Evolutionary conservation across 2,888 invertebrate genomes (phyloP).

Genomic region (Amphipyra tragopoginis): DNA sequence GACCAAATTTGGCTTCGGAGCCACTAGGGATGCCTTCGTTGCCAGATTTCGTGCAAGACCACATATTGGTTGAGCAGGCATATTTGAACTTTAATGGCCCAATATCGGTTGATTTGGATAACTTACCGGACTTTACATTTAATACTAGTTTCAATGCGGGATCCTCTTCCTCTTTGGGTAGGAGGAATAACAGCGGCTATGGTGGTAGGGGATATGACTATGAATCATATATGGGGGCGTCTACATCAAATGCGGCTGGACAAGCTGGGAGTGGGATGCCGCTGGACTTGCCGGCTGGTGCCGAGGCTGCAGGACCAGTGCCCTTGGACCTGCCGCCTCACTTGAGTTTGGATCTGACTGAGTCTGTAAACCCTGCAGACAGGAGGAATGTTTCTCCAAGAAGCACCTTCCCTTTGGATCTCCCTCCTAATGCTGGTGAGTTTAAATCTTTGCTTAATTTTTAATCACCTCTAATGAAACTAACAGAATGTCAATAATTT

Average conservation of each 20-base stretch:
- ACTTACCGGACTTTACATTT: constrained; percentile 92
- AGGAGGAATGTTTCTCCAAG: constrained; percentile 84
- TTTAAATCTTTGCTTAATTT: not conserved
- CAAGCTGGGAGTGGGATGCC: constrained; percentile 74
- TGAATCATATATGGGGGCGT: constrained; percentile 77
- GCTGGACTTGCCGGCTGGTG: constrained; percentile 78
- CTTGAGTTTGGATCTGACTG: constrained; percentile 84
- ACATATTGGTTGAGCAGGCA: constrained; percentile 94
- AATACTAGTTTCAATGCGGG: constrained; percentile 86
- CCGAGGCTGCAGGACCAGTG: constrained; percentile 77
- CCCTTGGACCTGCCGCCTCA: constrained; percentile 81
- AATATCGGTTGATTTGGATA: constrained; percentile 90
- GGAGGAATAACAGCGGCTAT: constrained; percentile 77
- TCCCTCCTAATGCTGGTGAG: constrained; percentile 85
- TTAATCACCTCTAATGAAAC: too few relatives aligned
- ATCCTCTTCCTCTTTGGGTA: constrained; percentile 78
- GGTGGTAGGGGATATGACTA: constrained; percentile 80
- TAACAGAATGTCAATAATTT: too few relatives aligned
- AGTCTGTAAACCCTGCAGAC: constrained; percentile 85
- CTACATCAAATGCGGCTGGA: constrained; percentile 73
- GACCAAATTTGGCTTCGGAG: constrained; percentile 84
- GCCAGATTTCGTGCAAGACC: constrained; percentile 97
- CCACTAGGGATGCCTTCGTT: constrained; percentile 91
- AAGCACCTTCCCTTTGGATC: constrained; percentile 83
- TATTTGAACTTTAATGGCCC: constrained; percentile 90